These are phyloP conservation scores for Hedya salicella DNA, from an alignment of 2,888 invertebrate genomes.

Conservation along the genomic window DNA sequence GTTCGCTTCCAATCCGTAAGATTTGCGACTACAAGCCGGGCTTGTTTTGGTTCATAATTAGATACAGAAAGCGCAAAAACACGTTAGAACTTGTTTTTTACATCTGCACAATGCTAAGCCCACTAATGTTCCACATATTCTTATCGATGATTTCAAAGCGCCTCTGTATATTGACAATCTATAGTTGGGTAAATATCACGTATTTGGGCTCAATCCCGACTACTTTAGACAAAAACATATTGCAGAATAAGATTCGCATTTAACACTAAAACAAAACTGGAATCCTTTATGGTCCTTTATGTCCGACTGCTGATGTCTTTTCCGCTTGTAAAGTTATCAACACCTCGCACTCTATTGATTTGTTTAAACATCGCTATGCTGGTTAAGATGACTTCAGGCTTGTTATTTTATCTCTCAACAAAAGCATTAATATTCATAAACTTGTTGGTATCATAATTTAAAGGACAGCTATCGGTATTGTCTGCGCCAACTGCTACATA, in stretches of 20 bases:
- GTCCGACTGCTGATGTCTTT: constrained; percentile 52
- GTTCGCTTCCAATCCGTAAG: constrained; percentile 27
- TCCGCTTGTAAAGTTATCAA: constrained; percentile 45
- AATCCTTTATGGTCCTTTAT: constrained; percentile 52
- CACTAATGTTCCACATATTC: constrained; percentile 15
- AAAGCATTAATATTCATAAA: constrained; percentile 43
- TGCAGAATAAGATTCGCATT: constrained; percentile 1
- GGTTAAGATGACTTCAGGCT: constrained; percentile 46
- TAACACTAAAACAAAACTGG: constrained; percentile 31
- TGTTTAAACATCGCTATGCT: constrained; percentile 49
- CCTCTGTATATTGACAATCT: no score
- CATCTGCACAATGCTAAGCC: constrained; percentile 15
- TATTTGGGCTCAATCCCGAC: neutral
- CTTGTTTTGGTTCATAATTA: constrained; percentile 34
- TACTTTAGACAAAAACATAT: no score
- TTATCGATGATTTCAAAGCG: constrained; percentile 25
- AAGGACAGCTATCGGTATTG: constrained; percentile 39
- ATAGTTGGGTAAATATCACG: no score
- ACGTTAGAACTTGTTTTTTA: constrained; percentile 20
- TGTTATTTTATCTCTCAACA: constrained; percentile 43
- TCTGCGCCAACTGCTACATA: constrained; percentile 30
- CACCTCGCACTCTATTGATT: constrained; percentile 45
- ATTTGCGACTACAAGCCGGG: constrained; percentile 3
- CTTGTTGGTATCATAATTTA: constrained; percentile 42
- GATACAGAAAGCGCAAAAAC: constrained; percentile 22